phyloP scores from a whole-genome alignment of 2,888 invertebrate species.

The Cistogaster globosa region DNA sequence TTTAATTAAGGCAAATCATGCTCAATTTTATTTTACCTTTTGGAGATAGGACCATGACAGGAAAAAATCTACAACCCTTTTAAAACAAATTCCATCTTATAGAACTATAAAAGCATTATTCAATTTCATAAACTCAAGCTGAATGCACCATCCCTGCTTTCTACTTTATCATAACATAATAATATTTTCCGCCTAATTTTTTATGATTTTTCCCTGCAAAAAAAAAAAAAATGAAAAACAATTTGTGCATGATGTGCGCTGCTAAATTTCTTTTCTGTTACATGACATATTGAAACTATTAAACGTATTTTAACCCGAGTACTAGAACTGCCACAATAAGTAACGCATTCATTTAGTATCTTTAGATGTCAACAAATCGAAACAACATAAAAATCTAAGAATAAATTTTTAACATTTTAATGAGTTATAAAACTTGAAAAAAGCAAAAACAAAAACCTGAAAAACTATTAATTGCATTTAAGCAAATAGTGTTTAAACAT shows the following conservation, averaged over 20 bases:
- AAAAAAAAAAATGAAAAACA: constrained; percentile 49
- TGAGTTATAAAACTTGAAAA: constrained; percentile 31
- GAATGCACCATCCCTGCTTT: constrained; percentile 8
- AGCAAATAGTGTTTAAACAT: constrained; percentile 18
- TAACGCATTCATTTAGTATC: not conserved
- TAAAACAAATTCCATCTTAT: no score
- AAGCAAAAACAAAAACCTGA: not conserved
- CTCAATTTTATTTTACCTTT: no score
- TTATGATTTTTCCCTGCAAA: constrained; percentile 42
- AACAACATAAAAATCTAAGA: constrained; percentile 12
- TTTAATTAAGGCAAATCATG: no score
- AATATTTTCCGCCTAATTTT: constrained; percentile 69
- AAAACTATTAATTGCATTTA: constrained; percentile 28
- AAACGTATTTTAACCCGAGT: constrained; percentile 78
- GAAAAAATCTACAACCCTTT: no score
- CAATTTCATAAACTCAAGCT: not conserved
- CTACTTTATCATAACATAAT: constrained; percentile 44
- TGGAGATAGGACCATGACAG: no score
- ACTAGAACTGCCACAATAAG: constrained; percentile 28
- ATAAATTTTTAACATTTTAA: constrained; percentile 39
- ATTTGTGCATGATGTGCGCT: constrained; percentile 36
- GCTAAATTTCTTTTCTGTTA: constrained; percentile 34
- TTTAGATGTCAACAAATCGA: constrained; percentile 41
- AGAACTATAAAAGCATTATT: no score
- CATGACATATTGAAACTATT: constrained; percentile 82